Conservation (phyloP, 1,140 invertebrate species). For the Trichonephila inaurata region DNA sequence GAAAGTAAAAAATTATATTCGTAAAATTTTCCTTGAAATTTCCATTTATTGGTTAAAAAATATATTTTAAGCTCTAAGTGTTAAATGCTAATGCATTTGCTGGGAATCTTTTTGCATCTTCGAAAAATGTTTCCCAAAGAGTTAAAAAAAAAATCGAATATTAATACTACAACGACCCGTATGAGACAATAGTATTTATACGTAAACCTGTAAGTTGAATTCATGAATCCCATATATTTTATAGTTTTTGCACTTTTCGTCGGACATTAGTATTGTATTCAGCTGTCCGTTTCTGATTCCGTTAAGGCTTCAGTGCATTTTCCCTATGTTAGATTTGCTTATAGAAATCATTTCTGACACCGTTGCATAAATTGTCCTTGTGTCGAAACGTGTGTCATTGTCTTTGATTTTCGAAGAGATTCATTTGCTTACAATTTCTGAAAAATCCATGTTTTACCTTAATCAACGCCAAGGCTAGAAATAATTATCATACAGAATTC, state of each 20-base stretch:
- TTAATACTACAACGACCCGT: neutral
- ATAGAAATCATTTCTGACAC: neutral
- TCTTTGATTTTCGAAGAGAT: neutral
- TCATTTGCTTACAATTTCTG: neutral
- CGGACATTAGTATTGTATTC: neutral
- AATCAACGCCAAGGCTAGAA: neutral
- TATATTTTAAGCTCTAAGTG: no score
- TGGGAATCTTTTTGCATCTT: no score
- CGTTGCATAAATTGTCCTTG: conserved; percentile 21
- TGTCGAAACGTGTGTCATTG: conserved; percentile 21
- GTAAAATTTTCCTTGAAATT: no score
- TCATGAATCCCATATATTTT: neutral
- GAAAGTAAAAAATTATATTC: no score
- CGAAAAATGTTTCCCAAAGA: neutral
- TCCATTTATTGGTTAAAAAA: no score
- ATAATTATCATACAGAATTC: neutral
- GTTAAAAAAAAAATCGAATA: neutral
- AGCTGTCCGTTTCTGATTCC: neutral
- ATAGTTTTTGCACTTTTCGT: neutral
- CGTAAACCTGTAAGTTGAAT: neutral
- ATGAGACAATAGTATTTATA: neutral
- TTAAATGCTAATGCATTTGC: no score
- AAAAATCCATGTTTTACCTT: neutral
- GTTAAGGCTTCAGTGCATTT: neutral
- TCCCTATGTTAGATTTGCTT: neutral